phyloP scores from a whole-genome alignment of 2,888 invertebrate genomes.

The Horisme vitalbata region DNA sequence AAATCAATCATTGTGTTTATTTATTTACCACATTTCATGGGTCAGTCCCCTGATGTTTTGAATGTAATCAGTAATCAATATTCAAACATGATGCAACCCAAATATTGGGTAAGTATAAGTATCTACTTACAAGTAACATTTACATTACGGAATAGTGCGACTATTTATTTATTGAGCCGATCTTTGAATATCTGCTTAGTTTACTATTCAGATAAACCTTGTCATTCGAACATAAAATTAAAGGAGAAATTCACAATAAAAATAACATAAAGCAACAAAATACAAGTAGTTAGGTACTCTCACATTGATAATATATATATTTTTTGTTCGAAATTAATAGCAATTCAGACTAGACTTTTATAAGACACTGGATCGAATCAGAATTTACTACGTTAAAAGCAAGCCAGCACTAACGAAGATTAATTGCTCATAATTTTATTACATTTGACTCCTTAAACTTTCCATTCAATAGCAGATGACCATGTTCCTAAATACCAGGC shows the following conservation, averaged over 20 bases:
- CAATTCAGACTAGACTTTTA: slow-evolving; percentile 10
- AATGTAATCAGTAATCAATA: slow-evolving; percentile 6
- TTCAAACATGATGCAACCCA: background rate
- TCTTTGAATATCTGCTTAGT: no score
- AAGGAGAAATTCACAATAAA: no score
- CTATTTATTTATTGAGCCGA: no score
- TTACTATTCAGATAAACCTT: no score
- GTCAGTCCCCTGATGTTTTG: background rate
- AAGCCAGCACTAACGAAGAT: slow-evolving; percentile 12
- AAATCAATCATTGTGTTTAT: no score
- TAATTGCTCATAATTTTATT: slow-evolving; percentile 2
- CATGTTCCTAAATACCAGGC: slow-evolving; percentile 27
- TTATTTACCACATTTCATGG: no score
- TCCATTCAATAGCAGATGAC: slow-evolving; percentile 18
- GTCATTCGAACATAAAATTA: no score
- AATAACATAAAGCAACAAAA: no score
- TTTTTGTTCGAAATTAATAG: background rate
- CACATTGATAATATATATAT: slow-evolving; percentile 6
- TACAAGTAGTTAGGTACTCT: no score
- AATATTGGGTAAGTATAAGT: slow-evolving; percentile 3
- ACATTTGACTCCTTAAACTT: slow-evolving; percentile 13
- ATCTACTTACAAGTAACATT: slow-evolving; percentile 1
- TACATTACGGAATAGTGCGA: no score
- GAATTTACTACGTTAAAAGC: slow-evolving; percentile 18
- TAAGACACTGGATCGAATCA: slow-evolving; percentile 22